A percentile compares a stretch with the other conserved stretches of the same genome.
These are phyloP conservation scores for Danio albolineatus DNA, from an alignment of 2,797 vertebrate species.

Conservation along the genomic window DNA sequence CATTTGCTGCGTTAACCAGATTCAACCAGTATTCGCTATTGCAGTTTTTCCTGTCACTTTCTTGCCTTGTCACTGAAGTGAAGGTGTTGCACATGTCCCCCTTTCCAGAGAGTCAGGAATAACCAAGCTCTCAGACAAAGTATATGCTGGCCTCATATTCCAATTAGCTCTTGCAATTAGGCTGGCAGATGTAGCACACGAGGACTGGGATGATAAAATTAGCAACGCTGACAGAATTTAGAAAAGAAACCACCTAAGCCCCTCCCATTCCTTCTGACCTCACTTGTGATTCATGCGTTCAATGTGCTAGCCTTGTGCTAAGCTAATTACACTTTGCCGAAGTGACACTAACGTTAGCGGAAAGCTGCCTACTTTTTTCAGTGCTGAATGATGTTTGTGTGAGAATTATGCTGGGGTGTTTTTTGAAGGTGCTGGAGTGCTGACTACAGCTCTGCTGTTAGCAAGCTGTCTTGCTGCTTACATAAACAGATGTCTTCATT, in stretches of 20 bases:
- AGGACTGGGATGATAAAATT: conserved; percentile 83
- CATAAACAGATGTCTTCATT: neutral
- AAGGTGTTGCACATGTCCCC: conserved; percentile 45
- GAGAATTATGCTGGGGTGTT: conserved; percentile 46
- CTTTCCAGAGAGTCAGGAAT: conserved; percentile 58
- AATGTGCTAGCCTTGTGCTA: neutral
- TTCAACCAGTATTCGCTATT: neutral
- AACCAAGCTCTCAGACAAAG: conserved; percentile 58
- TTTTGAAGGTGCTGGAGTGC: conserved; percentile 28
- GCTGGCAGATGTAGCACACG: conserved; percentile 81
- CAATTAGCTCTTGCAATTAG: conserved; percentile 82
- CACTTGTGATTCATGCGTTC: conserved; percentile 42
- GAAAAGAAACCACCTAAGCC: conserved; percentile 60
- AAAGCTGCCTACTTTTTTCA: neutral
- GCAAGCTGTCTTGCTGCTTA: conserved; percentile 2
- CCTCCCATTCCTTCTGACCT: conserved; percentile 43
- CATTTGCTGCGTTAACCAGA: conserved; percentile 1
- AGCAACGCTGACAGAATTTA: conserved; percentile 70
- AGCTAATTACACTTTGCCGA: conserved; percentile 10
- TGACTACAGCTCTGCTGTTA: conserved; percentile 1
- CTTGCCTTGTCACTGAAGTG: conserved; percentile 55
- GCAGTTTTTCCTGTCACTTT: conserved; percentile 13
- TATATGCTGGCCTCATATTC: conserved; percentile 75
- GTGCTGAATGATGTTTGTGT: neutral
- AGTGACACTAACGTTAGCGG: neutral